phyloP scores from a whole-genome alignment of 2,888 invertebrate genomes.

The Luperina testacea region DNA sequence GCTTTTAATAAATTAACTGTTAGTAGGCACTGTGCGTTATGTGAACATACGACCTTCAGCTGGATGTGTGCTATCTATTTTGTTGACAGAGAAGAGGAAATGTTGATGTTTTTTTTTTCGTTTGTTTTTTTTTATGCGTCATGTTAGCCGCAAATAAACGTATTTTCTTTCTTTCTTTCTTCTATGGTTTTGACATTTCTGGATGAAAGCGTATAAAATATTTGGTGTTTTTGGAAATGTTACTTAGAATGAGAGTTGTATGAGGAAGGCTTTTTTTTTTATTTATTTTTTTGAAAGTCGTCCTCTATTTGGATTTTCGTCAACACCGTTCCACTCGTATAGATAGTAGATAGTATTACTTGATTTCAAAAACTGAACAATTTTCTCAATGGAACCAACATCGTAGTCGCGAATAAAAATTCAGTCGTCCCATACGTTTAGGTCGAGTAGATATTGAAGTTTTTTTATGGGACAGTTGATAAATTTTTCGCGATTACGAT shows the following conservation, averaged over 20 bases:
- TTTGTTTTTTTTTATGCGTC: too few relatives aligned
- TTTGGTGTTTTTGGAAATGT: neutral
- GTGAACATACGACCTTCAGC: neutral
- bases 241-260: neutral
- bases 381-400: too few relatives aligned
- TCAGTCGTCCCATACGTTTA: too few relatives aligned
- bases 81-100: neutral
- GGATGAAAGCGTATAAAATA: neutral
- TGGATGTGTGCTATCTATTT: conserved; percentile 7
- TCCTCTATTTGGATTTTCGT: neutral
- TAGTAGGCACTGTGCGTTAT: conserved; percentile 14
- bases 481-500: too few relatives aligned
- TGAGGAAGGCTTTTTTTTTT: too few relatives aligned
- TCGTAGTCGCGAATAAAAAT: too few relatives aligned
- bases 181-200: neutral
- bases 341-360: neutral
- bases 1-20: conserved; percentile 60
- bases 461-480: too few relatives aligned
- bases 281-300: too few relatives aligned
- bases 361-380: neutral
- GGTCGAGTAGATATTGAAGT: too few relatives aligned
- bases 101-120: neutral
- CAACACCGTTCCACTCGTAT: neutral
- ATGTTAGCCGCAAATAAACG: too few relatives aligned
- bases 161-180: too few relatives aligned